Evolutionary conservation across 2,797 vertebrate species (phyloP).

Genomic region (Petrocephalus schoutedeni): DNA sequence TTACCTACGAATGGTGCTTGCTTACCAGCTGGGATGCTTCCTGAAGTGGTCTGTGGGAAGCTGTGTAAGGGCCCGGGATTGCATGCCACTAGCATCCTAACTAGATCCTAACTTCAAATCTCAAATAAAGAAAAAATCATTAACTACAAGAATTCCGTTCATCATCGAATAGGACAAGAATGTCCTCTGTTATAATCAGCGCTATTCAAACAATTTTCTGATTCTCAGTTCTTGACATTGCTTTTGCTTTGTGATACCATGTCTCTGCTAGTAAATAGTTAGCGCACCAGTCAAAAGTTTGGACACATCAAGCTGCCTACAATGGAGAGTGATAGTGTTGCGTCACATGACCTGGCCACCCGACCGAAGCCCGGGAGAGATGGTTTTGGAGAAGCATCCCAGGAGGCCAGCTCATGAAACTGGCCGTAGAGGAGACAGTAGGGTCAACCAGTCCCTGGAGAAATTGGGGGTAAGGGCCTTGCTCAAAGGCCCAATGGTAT

Average conservation of each 20-base stretch:
- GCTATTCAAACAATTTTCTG: background rate
- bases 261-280: background rate
- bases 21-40: background rate
- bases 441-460: background rate
- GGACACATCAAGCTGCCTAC: background rate
- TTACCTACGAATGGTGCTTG: background rate
- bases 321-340: background rate
- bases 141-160: background rate
- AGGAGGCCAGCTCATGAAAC: background rate
- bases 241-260: background rate
- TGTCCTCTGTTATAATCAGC: background rate
- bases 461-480: too few relatives aligned
- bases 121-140: background rate
- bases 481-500: background rate
- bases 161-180: background rate
- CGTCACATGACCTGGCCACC: background rate
- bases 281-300: background rate
- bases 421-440: background rate
- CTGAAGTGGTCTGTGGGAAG: background rate
- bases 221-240: background rate
- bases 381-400: background rate
- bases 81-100: background rate
- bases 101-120: background rate
- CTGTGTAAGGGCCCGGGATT: background rate
- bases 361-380: background rate